These are phyloP conservation scores for Colaptes auratus DNA, from an alignment of 2,113 vertebrate species.

Conservation along the genomic window DNA sequence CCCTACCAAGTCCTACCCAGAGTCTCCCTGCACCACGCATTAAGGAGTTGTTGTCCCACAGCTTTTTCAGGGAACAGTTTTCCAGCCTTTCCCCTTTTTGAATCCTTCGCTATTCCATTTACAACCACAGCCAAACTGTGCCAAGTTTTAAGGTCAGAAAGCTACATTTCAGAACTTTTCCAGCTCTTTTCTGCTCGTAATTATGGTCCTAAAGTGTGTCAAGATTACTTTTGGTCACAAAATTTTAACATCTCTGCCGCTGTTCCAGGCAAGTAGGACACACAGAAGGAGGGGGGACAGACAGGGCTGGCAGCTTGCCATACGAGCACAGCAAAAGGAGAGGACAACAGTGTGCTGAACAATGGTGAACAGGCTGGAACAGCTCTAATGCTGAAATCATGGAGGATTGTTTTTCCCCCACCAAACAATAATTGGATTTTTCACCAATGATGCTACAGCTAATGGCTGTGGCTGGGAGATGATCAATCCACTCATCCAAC, in stretches of 20 bases:
- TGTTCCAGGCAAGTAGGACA: neutral
- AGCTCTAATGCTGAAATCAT: constrained; percentile 61
- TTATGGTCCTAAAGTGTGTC: neutral
- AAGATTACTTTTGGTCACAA: neutral
- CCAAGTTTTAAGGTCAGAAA: neutral
- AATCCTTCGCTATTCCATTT: neutral
- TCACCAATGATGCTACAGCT: neutral
- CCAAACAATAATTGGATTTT: neutral
- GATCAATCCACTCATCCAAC: neutral
- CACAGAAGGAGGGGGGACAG: constrained; percentile 14
- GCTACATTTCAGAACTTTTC: neutral
- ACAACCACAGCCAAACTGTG: neutral
- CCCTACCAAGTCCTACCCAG: rapidly evolving
- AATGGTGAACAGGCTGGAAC: constrained; percentile 74
- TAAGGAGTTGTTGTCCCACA: neutral
- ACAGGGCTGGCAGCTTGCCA: constrained; percentile 48
- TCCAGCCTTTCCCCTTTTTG: neutral
- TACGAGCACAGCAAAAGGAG: constrained; percentile 58
- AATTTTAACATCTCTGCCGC: neutral
- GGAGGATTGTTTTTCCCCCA: neutral
- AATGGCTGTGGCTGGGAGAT: neutral
- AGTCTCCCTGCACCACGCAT: neutral
- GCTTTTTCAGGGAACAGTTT: neutral
- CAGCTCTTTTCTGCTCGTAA: neutral
- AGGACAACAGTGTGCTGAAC: constrained; percentile 70